A percentile compares a stretch with the other conserved stretches of the same genome.
These are phyloP conservation scores for Lottia scabra DNA, from an alignment of 2,888 invertebrate genomes.

Conservation along the genomic window DNA sequence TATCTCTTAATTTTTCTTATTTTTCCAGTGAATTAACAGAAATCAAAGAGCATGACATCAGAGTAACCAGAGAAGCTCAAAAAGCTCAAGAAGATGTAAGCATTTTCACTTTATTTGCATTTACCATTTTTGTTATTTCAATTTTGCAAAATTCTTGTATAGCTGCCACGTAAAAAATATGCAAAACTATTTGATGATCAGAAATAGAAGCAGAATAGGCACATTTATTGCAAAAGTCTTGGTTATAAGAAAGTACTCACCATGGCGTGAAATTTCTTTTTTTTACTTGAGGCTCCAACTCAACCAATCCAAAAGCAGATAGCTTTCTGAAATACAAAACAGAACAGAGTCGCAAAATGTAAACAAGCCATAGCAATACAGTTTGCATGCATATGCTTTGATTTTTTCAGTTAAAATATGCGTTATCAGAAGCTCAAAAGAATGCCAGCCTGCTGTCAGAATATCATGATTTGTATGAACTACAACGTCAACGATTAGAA, in stretches of 20 bases:
- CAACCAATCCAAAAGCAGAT: too few relatives aligned
- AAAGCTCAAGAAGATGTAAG: conserved; percentile 67
- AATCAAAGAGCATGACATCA: conserved; percentile 67
- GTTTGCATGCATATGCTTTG: not conserved
- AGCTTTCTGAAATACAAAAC: too few relatives aligned
- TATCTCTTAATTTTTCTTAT: not conserved
- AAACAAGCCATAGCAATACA: too few relatives aligned
- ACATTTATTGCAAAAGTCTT: too few relatives aligned
- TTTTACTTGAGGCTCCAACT: too few relatives aligned
- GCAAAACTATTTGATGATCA: too few relatives aligned
- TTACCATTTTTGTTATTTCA: not conserved
- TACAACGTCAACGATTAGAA: conserved; percentile 66
- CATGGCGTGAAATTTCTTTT: too few relatives aligned
- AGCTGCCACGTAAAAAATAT: too few relatives aligned
- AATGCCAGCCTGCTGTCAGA: conserved; percentile 67
- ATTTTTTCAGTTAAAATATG: conserved; percentile 60
- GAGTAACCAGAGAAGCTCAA: conserved; percentile 63
- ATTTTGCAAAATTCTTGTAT: too few relatives aligned
- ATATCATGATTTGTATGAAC: conserved; percentile 69
- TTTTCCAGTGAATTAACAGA: conserved; percentile 64
- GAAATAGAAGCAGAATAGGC: too few relatives aligned
- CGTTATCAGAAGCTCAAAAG: conserved; percentile 66
- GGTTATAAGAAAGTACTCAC: too few relatives aligned
- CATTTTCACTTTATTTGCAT: conserved; percentile 1
- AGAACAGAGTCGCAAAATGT: too few relatives aligned